Evolutionary conservation across 2,113 vertebrate species (phyloP), one percentile per base, ranked within the genome.

Genomic region (Lepus europaeus): DNA sequence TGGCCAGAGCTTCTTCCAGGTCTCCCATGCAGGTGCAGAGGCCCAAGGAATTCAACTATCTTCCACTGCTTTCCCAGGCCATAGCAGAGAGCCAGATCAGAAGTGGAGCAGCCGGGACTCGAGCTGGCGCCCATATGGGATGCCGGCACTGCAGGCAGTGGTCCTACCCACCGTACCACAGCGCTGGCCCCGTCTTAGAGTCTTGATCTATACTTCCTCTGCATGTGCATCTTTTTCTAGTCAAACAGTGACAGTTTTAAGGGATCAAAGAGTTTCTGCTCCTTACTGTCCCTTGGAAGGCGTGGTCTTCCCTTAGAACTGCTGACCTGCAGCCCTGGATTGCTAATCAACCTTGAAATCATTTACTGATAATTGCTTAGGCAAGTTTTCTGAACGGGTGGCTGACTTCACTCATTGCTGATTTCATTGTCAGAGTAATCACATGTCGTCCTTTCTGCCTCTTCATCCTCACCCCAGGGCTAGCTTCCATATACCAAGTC

Each of bases 291-390:
- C 66, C 64, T 93, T 87, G 61, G 61, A 20, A 84, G 85, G 61
- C 20, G 17, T 51, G 56, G 17, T 66, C 20, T 72, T 83, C 9
- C 16, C 90, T 84, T 80, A 45, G 77, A 90, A n/a, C 27, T 84
- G 70, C 53, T 72, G 53, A 84, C 49, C 45, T 74, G 49, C 23
- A 88, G 53, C 31, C 31, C 39, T 77, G 39, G 91, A 36, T 66
- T 74, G 61, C 49, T 23, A 51, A 39, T 66, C 79, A 81, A 72
- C 53, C 89, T 93, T 96, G 85, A 87, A 95, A 74, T 90, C 61
- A 66, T 63, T 91, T 66, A 74, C 85, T 0, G 11, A 31, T 90
- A 80, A 84, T 66, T 77, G 72, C 53, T 73, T 94, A 61, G 22
- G 31, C 87, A 66, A 80, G 33, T 78, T 66, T 90, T 92, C 64